A percentile compares a stretch with the other conserved stretches of the same genome.
Evolutionary conservation across 2,113 vertebrate species (phyloP).

Genomic region (Microtus oregoni): DNA sequence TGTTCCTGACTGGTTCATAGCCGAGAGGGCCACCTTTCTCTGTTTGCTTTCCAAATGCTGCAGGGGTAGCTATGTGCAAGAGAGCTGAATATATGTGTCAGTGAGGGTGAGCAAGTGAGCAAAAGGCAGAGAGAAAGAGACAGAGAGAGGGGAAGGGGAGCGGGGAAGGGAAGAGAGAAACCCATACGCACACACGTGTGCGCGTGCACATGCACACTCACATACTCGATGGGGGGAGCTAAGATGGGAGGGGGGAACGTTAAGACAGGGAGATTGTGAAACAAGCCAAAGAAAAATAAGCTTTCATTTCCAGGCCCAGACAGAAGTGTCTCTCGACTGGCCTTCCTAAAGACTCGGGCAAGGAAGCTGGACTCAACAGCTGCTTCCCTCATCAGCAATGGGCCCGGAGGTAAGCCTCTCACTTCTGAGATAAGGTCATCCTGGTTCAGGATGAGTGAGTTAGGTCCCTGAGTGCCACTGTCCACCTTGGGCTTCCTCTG

Average conservation of each 20-base stretch:
- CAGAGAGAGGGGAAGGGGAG: background rate
- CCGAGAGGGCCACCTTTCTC: background rate
- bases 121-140: background rate
- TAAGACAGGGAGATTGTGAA: background rate
- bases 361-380: conserved; percentile 71
- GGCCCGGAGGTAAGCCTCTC: conserved; percentile 80
- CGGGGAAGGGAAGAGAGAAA: rapidly evolving
- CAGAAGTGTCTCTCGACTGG: conserved; percentile 79
- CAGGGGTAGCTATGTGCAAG: background rate
- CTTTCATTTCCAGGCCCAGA: conserved; percentile 73
- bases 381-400: conserved; percentile 84
- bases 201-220: no score
- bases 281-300: background rate
- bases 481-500: background rate
- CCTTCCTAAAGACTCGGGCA: conserved; percentile 83
- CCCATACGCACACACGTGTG: no score
- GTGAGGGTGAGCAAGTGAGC: background rate
- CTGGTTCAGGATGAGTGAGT: background rate
- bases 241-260: rapidly evolving
- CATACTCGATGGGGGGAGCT: background rate
- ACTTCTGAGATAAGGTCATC: background rate
- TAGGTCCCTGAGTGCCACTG: background rate
- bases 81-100: background rate
- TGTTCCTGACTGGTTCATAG: background rate
- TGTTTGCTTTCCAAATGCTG: background rate